Base-by-base conservation (phyloP, 2,797 vertebrate species). In the Aphelocoma californica region DNA sequence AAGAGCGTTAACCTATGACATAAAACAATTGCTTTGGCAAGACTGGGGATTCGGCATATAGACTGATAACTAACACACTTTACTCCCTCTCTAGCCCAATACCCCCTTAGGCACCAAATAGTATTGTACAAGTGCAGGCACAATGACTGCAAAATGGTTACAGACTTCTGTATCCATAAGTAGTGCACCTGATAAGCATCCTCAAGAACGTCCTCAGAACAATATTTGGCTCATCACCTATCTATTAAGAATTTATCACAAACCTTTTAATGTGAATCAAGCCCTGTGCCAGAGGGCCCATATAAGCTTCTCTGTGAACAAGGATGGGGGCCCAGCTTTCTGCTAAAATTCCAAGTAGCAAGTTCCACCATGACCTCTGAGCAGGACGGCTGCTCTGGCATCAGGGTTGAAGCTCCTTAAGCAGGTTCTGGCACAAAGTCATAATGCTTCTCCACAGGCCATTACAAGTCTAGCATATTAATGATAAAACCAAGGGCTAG, bases 401-500 rank as follows among this genome's bases (percentile, higher is more conserved):
- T 73, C 64, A 81, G 19, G 15, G 50, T 23, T 81, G 81, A 85
- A 96, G 74, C 44, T 81, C 66, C 69, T 85, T 65, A 61, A 58
- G 54, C 44, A 40, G 69, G 26, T 44, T 78, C 60, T 65, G 86
- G 83, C 72, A 81, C 50, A 8, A 2, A 86, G 72, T 57, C 1
- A 2, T 65, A 81, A 72, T 62, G 57, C 61, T 93, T 44, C 71
- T 82, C 74, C 42, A 50, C 31, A 56, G 81, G 57, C 45, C 64
- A 42, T 50, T 66, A 60, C 56, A 89, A 78, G 60, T n/a, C 78
- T 67, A 64, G 45, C 19, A 50, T 45, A 77, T 54, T 67, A 82
- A 95, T 73, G 85, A 50, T 32, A 61, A 87, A 93, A 91, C 69
- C 54, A 62, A 89, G 48, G 47, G 38, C 73, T 81, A 83, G 88